These are phyloP conservation scores for Gymnoscelis rufifasciata DNA, from an alignment of 2,888 invertebrate species.

Conservation along the genomic window DNA sequence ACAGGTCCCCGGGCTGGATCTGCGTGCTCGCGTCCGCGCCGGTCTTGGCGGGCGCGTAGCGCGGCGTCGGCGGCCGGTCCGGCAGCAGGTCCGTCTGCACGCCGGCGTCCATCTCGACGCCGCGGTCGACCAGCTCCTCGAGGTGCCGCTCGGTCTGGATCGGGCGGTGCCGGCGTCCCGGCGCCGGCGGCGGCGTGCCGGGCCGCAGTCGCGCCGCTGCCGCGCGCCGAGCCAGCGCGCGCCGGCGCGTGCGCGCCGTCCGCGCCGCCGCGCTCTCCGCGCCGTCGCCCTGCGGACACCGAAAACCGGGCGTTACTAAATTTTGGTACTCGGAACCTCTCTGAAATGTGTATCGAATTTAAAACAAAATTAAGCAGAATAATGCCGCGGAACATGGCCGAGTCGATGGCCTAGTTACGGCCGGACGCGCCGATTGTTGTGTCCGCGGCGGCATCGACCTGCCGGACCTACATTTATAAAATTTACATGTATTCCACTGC, in stretches of 20 bases:
- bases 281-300: constrained; percentile 64
- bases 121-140: constrained; percentile 89
- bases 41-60: constrained; percentile 87
- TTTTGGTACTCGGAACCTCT: too few relatives aligned
- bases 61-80: constrained; percentile 89
- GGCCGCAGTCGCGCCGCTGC: constrained; percentile 83
- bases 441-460: too few relatives aligned
- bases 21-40: constrained; percentile 91
- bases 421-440: too few relatives aligned
- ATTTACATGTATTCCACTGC: too few relatives aligned
- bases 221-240: constrained; percentile 84
- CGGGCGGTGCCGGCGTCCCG: constrained; percentile 90
- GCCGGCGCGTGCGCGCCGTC: constrained; percentile 79
- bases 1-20: constrained; percentile 93
- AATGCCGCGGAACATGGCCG: too few relatives aligned
- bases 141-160: constrained; percentile 94
- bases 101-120: constrained; percentile 86
- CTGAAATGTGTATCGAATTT: too few relatives aligned
- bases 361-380: too few relatives aligned
- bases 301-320: too few relatives aligned
- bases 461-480: too few relatives aligned
- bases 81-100: constrained; percentile 93
- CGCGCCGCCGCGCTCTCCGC: constrained; percentile 56
- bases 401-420: too few relatives aligned
- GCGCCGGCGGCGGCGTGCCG: constrained; percentile 87